Evolutionary conservation across 2,113 vertebrate genomes (phyloP).

Genomic region (Boulengeromyrus knoepffleri): DNA sequence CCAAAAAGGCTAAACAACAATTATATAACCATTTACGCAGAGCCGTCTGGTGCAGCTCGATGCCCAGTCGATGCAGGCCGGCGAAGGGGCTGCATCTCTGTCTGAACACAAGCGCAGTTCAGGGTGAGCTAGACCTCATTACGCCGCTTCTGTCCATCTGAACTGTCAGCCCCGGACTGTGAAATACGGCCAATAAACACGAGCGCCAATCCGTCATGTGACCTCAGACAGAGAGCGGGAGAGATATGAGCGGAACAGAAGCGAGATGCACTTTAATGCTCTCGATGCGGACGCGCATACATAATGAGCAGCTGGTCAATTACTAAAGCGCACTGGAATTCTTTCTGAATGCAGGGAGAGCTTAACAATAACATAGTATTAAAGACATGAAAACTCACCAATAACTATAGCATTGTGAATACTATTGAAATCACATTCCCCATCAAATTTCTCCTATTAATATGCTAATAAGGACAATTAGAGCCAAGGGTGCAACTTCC

Average conservation of each 20-base stretch:
- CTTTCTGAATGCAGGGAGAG: neutral
- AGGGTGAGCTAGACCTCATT: neutral
- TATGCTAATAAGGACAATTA: neutral
- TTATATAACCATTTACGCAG: neutral
- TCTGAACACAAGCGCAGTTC: neutral
- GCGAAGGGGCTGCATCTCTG: neutral
- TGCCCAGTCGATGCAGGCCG: neutral
- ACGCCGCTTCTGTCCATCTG: neutral
- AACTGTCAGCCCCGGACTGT: neutral
- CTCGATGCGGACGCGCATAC: neutral
- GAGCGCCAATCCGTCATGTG: neutral
- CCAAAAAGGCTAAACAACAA: neutral
- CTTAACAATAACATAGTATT: neutral
- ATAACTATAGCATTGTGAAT: neutral
- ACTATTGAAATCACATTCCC: neutral
- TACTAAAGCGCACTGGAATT: neutral
- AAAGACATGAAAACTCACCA: neutral
- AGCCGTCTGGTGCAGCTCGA: neutral
- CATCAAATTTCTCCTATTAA: neutral
- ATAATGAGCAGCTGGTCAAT: neutral
- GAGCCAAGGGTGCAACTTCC: neutral
- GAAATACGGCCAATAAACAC: constrained; percentile 2
- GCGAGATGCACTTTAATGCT: neutral
- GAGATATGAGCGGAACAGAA: neutral
- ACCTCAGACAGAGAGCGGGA: neutral